These are phyloP conservation scores for Hecatera dysodea DNA, from an alignment of 2,888 invertebrate genomes.

Conservation along the genomic window DNA sequence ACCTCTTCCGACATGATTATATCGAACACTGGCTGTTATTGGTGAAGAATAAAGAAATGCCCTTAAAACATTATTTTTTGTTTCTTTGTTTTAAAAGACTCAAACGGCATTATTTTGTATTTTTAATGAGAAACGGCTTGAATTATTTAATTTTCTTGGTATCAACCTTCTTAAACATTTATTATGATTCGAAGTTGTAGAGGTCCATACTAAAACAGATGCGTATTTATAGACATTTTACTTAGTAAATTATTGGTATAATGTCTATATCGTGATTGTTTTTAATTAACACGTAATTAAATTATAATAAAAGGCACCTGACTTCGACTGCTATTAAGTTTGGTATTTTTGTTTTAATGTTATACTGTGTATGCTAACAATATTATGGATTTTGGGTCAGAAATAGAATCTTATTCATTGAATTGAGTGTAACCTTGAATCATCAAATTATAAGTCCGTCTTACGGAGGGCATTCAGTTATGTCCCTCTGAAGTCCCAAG, in stretches of 20 bases:
- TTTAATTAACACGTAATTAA: too few relatives aligned
- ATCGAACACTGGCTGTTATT: background rate
- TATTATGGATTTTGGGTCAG: too few relatives aligned
- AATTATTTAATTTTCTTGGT: background rate
- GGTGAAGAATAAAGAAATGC: background rate
- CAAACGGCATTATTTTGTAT: background rate
- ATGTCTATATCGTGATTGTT: background rate
- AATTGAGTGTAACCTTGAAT: background rate
- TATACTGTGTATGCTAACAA: too few relatives aligned
- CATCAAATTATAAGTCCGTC: background rate
- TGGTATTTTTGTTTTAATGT: too few relatives aligned
- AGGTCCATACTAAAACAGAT: background rate
- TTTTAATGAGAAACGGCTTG: background rate
- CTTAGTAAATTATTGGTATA: background rate
- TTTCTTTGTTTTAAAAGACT: background rate
- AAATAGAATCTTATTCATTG: background rate
- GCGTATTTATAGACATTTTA: background rate
- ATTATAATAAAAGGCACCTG: too few relatives aligned
- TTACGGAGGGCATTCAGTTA: conserved; percentile 14
- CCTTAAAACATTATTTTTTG: conserved; percentile 7
- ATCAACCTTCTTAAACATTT: background rate
- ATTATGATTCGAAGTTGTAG: background rate
- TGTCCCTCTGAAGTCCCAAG: conserved; percentile 21
- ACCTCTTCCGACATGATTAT: background rate
- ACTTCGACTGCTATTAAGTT: too few relatives aligned